A percentile compares a stretch with the other conserved stretches of the same genome.
phyloP scores from a whole-genome alignment of 2,797 vertebrate genomes.

The Hephaestus fuliginosus region DNA sequence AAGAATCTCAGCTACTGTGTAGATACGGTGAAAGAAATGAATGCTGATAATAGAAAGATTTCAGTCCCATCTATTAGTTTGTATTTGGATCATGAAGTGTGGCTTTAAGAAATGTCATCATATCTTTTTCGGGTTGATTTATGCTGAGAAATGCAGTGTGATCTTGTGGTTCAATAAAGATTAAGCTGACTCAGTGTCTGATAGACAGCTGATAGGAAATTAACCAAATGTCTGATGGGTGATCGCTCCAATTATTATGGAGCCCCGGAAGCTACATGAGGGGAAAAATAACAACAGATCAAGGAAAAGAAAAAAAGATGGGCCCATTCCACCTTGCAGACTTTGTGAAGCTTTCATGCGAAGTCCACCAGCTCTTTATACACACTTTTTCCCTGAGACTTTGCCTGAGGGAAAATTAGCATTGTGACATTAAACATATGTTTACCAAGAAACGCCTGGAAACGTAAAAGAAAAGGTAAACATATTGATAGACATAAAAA shows the following conservation, averaged over 20 bases:
- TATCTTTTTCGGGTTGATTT: background rate
- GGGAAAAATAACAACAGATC: too few species aligned
- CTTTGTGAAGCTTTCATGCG: too few species aligned
- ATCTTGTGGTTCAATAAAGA: background rate
- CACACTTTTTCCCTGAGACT: too few species aligned
- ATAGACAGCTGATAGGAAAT: background rate
- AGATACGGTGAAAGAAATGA: background rate
- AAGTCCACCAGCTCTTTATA: too few species aligned
- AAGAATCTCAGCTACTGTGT: background rate
- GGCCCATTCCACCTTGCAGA: too few species aligned
- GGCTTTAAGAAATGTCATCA: background rate
- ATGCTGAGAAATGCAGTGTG: background rate
- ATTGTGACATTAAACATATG: too few species aligned
- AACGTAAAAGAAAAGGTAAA: too few species aligned
- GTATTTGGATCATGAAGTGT: background rate
- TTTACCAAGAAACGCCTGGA: too few species aligned
- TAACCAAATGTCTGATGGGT: background rate
- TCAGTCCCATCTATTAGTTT: background rate
- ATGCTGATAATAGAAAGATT: background rate
- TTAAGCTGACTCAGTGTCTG: background rate
- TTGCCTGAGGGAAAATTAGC: too few species aligned
- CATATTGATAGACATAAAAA: too few species aligned
- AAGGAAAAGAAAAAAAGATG: too few species aligned
- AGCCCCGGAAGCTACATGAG: too few species aligned
- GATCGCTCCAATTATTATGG: background rate